Base-by-base conservation (phyloP, 2,113 vertebrate species). In the Murina feae region DNA sequence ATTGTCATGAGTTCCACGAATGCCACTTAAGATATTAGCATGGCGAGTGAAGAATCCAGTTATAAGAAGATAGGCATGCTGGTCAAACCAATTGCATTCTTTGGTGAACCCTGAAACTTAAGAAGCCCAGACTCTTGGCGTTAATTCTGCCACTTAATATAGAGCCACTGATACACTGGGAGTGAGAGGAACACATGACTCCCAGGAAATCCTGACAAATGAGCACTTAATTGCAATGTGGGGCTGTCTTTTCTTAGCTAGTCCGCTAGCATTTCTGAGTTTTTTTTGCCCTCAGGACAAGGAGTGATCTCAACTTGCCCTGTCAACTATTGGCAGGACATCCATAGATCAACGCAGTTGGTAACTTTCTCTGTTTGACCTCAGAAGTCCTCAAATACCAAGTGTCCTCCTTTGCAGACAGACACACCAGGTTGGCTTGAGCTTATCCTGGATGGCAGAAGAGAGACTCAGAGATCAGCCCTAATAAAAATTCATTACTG, bases 401-500 rank as follows among this genome's bases (percentile, higher is more conserved):
- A 75, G 69, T 76, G 90, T 35, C 87, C 72, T 69, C 90, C 78
- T 95, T 87, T 63, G 49, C 44, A 37, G 18, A 72, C 66, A 97
- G 85, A 90, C 25, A 82, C 7, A 93, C 20, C 23, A 95, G 95
- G 95, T 93, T 23, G 0, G 51, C 85, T 68, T 60, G 55, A 69
- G 66, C 92, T 95, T 86, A 76, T 89, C 65, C 85, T 96, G 72
- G 5, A 69, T 78, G 89, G 37, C 92, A 96, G 63, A 87, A 92
- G 51, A 82, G 78, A 94, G 80, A 94, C 23, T 93, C 93, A 97
- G 94, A 97, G 95, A 96, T 97, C 90, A 96, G 65, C 69, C 66
- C 95, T 97, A 95, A 97, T 97, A 97, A 97, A 97, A 97, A 97
- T 97, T 95, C 97, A 97, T 97, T 96, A 92, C 94, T 97, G 95